Evolutionary conservation across 1,140 invertebrate genomes (phyloP), one percentile per base, ranked within the genome.

Genomic region (Cydia pomonella): DNA sequence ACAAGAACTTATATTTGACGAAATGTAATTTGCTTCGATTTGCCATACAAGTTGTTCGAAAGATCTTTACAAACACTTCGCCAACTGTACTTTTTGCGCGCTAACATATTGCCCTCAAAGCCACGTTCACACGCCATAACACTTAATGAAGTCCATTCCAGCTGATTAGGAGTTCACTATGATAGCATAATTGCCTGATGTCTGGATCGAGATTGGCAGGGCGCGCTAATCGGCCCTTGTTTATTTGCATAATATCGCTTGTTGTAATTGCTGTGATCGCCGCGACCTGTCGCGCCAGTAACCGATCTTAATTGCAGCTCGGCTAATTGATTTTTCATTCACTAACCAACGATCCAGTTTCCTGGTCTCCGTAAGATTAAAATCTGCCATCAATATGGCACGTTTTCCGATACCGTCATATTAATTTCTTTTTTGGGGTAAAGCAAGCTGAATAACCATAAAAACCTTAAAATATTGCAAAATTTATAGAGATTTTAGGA

Each of bases 191-290:
- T 59, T 59, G 53, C 53, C 16, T 2, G 16, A 53, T 53, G 21
- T 59, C 18, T 59, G 53, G 53, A 23, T 59, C 18, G 18, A 59
- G 21, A 59, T 59, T 10, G 53, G 53, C 53, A 59, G 53, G 16
- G 21, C 21, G 21, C 21, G 9, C 53, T 33, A 69, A 69, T 69
- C 27, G 64, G 16, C 16, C n/a, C 64, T 33, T 69, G 27, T 69
- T 69, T 18, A 69, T 69, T 69, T 29, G 25, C 27, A 64, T 69
- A 69, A 38, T 69, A 38, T 69, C 64, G 64, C 27, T 69, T 33
- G 13, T 69, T 33, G 64, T 33, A 69, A 69, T 69, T 69, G 7
- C 64, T 38, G 27, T 27, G 25, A 66, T 66, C 27, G 63, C 13
- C 7, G n/a, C 64, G 33, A 41, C 29, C 27, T 69, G 64, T 69